These are phyloP conservation scores for Caenorhabditis remanei DNA, from an alignment of 1,140 invertebrate genomes.

Conservation along the genomic window DNA sequence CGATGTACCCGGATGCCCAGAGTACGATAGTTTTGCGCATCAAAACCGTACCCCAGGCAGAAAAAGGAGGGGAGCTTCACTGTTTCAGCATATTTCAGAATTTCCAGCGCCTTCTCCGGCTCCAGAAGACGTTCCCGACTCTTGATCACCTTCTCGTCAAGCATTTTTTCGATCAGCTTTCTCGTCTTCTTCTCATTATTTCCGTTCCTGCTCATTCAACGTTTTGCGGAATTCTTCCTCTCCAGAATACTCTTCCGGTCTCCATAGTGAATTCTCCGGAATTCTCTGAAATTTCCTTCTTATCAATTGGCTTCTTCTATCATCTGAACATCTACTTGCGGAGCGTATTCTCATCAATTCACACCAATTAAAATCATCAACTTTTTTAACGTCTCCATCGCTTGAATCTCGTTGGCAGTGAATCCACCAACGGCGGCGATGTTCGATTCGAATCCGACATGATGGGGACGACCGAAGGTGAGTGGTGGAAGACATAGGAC, in stretches of 20 bases:
- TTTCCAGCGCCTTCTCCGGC: not conserved
- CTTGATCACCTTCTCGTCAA: too few species aligned
- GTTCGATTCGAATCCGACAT: not conserved
- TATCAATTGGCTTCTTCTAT: not conserved
- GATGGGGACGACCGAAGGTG: not conserved
- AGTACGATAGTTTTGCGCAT: not conserved
- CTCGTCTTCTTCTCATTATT: too few species aligned
- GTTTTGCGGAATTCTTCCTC: slow-evolving; percentile 7
- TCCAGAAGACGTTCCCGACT: not conserved
- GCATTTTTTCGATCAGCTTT: too few species aligned
- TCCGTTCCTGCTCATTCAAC: not conserved
- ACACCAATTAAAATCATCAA: too few species aligned
- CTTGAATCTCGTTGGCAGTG: not conserved
- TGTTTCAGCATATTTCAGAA: not conserved
- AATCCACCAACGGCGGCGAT: not conserved
- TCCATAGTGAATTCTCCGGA: not conserved
- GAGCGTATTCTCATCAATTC: too few species aligned
- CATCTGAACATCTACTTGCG: not conserved
- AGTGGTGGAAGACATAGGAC: not conserved
- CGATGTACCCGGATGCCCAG: too few species aligned
- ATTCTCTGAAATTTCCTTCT: not conserved
- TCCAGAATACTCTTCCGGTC: not conserved
- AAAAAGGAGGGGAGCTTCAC: not conserved
- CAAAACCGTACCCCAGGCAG: not conserved
- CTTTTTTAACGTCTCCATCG: not conserved